Percentiles rank a stretch among this genome's conserved stretches.
Evolutionary conservation across 1,140 invertebrate genomes (phyloP).

Genomic region (Leguminivora glycinivorella): DNA sequence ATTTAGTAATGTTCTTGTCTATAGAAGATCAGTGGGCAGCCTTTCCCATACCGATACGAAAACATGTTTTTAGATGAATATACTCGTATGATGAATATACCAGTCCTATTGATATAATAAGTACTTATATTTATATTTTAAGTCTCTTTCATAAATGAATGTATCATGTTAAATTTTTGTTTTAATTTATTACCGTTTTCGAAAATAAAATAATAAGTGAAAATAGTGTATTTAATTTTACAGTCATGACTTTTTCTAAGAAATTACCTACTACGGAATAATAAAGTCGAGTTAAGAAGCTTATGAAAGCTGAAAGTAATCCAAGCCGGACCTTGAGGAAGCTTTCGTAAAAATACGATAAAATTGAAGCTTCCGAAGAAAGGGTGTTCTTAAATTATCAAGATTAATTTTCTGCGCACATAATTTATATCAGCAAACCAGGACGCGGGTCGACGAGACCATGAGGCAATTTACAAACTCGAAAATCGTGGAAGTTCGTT

Average conservation of each 20-base stretch:
- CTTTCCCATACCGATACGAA: not conserved
- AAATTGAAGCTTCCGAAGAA: slow-evolving; percentile 50
- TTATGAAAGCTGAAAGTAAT: slow-evolving; percentile 27
- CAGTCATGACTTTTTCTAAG: no score
- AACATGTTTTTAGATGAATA: no score
- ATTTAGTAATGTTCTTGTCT: not conserved
- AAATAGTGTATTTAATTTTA: no score
- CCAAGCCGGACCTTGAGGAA: slow-evolving; percentile 20
- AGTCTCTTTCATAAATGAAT: no score
- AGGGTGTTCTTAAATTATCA: slow-evolving; percentile 63
- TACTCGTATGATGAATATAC: no score
- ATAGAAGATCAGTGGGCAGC: not conserved
- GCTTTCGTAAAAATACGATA: slow-evolving; percentile 37
- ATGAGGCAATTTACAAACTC: slow-evolving; percentile 77
- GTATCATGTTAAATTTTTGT: no score
- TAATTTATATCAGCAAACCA: slow-evolving; percentile 73
- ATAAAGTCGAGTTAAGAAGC: no score
- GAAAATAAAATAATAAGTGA: no score
- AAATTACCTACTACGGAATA: no score
- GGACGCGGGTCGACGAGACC: slow-evolving; percentile 69
- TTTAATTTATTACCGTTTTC: no score
- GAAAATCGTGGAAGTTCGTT: slow-evolving; percentile 77
- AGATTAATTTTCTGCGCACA: slow-evolving; percentile 73
- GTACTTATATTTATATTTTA: no score
- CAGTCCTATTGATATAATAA: no score